Evolutionary conservation across 2,113 vertebrate genomes (phyloP).

Genomic region (Boulengeromyrus knoepffleri): DNA sequence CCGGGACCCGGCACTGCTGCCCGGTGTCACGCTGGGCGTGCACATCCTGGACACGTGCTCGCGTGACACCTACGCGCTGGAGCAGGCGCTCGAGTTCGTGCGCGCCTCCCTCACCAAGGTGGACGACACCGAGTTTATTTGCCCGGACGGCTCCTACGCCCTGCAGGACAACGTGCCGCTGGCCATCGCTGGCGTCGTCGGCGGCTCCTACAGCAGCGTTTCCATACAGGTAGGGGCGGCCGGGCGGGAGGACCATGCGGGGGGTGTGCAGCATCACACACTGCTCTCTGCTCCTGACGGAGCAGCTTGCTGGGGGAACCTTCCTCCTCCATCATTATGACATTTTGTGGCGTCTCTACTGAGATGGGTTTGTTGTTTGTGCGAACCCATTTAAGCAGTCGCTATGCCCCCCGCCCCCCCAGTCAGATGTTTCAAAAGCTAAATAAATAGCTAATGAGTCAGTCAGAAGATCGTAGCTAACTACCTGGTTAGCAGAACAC

Average conservation of each 20-base stretch:
- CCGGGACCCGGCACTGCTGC: conserved; percentile 73
- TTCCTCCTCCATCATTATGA: neutral
- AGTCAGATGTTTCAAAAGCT: neutral
- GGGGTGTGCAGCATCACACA: neutral
- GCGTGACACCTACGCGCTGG: conserved; percentile 91
- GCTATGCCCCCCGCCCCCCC: no score
- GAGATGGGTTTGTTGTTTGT: neutral
- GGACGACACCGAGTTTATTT: conserved; percentile 96
- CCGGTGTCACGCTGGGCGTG: conserved; percentile 84
- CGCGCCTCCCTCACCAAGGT: conserved; percentile 95
- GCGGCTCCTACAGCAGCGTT: conserved; percentile 94
- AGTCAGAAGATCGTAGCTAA: neutral
- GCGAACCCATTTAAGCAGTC: neutral
- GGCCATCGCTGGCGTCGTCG: conserved; percentile 88
- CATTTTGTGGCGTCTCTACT: neutral
- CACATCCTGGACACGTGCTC: conserved; percentile 98
- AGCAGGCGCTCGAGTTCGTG: conserved; percentile 96
- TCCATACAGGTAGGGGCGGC: conserved; percentile 85
- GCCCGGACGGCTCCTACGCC: conserved; percentile 91
- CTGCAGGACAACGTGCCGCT: conserved; percentile 87
- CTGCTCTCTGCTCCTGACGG: no score
- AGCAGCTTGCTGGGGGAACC: no score
- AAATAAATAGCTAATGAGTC: neutral
- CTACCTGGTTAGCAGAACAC: neutral
- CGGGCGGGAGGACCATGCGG: neutral